Evolutionary conservation across 2,888 invertebrate genomes (phyloP), one percentile per base, ranked within the genome.

Genomic region (Galeopsomyia nigrocyanea): DNA sequence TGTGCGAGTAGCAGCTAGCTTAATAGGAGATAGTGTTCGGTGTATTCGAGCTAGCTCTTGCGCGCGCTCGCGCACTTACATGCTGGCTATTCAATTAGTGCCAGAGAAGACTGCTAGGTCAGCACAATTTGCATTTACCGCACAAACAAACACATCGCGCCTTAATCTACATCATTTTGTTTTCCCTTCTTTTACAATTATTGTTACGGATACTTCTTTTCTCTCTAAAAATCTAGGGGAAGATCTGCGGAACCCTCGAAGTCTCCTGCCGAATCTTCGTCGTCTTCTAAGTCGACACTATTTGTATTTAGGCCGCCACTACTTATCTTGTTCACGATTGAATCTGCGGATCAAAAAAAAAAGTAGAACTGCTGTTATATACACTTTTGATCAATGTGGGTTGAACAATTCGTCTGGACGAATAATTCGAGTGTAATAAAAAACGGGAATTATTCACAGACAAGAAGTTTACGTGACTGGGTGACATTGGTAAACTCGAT

Each of bases 171-270:
- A 10, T 39, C 39, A 39, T 39, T 13, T 10, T 39, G 39, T 39
- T 39, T 13, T 39, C 39, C 39, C 39, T 39, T 39, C 39, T 39
- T 7, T 39, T 39, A 13, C 39, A 39, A 7, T 39, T 39, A 39
- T 39, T 13, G 39, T 39, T 39, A 39, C 13, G 39, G 39, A 3
- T 53, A 53, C n/a, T n/a, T n/a, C n/a, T 26, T 26, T 26, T 53
- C 17, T 17, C 13, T 80, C 89, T 92, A 94, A 85, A 93, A 93
- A 86, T 93, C 92, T 82, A 92, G 87, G 76, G 93, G 92, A 87
- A 91, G 92, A 88, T 94, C 92, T 83, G 94, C 92, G 79, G 93
- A 93, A 74, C 94, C 92, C 85, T 94, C 94, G 82, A 92, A 87
- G 81, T 92, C 92, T 80, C 92, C 91, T 73, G 89, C 88, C 68